phyloP scores from a whole-genome alignment of 2,797 vertebrate genomes.

The Phaenicophaeus curvirostris region DNA sequence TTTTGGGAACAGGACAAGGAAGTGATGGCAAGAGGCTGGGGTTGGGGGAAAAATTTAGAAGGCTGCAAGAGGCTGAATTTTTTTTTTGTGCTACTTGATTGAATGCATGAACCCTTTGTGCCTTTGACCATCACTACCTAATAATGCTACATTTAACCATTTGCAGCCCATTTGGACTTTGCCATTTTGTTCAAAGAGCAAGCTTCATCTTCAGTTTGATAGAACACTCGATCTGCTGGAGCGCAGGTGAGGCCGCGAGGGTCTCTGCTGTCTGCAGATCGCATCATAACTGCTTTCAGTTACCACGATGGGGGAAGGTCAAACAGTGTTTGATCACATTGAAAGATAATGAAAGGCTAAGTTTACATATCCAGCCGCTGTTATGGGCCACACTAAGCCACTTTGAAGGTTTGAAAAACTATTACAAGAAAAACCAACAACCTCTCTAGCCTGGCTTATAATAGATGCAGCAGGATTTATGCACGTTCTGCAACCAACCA shows the following conservation, averaged over 20 bases:
- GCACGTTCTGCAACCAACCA: constrained; percentile 77
- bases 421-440: constrained; percentile 47
- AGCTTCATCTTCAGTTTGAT: constrained; percentile 82
- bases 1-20: constrained; percentile 80
- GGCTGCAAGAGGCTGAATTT: constrained; percentile 77
- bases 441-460: constrained; percentile 76
- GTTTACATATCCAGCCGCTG: constrained; percentile 80
- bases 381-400: constrained; percentile 80
- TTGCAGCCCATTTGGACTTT: constrained; percentile 79
- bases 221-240: constrained; percentile 69
- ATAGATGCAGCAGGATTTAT: constrained; percentile 79
- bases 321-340: constrained; percentile 72
- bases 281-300: constrained; percentile 72
- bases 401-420: constrained; percentile 74
- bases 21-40: constrained; percentile 81
- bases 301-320: constrained; percentile 76
- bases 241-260: constrained; percentile 20
- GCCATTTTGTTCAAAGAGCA: constrained; percentile 82
- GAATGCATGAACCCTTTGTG: constrained; percentile 82
- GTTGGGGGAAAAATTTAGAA: constrained; percentile 75
- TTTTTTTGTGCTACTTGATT: constrained; percentile 78
- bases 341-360: constrained; percentile 78
- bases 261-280: constrained; percentile 60
- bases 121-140: constrained; percentile 83
- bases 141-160: constrained; percentile 74